Percentiles rank a stretch among this genome's conserved stretches.
Evolutionary conservation across 2,888 invertebrate genomes (phyloP).

Genomic region (Phytoseiulus persimilis): DNA sequence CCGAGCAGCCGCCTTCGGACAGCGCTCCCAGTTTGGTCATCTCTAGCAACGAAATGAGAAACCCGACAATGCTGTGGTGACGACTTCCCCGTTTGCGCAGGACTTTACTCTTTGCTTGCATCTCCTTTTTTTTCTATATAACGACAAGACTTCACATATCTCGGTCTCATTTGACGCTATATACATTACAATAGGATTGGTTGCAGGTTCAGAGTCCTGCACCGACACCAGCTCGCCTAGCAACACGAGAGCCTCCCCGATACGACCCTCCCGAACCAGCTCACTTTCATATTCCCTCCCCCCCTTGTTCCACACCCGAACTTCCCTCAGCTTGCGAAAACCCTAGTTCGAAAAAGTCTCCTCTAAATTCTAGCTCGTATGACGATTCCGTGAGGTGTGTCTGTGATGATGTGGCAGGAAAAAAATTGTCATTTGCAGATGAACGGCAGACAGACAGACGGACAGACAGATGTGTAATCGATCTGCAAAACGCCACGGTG

Average conservation of each 20-base stretch:
- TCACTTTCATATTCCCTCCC: neutral
- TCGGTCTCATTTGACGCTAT: neutral
- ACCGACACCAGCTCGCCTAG: neutral
- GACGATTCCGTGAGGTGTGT: neutral
- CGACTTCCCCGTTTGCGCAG: neutral
- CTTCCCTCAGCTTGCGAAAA: neutral
- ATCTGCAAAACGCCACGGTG: neutral
- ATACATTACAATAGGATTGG: neutral
- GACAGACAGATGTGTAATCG: neutral
- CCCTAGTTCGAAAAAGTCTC: neutral
- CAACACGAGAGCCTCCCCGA: neutral
- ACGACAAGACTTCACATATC: constrained; percentile 5
- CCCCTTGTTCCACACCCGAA: neutral
- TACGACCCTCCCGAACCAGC: neutral
- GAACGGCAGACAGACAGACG: neutral
- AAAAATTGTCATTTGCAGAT: neutral
- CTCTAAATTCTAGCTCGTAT: neutral
- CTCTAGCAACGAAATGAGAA: neutral
- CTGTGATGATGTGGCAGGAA: neutral
- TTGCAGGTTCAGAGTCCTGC: neutral
- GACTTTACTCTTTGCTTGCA: neutral
- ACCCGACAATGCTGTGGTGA: neutral
- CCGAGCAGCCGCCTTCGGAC: neutral
- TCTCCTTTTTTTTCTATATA: neutral
- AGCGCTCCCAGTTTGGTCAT: neutral